These are phyloP conservation scores for Melanaphis sacchari DNA, from an alignment of 1,140 invertebrate genomes.

Conservation along the genomic window DNA sequence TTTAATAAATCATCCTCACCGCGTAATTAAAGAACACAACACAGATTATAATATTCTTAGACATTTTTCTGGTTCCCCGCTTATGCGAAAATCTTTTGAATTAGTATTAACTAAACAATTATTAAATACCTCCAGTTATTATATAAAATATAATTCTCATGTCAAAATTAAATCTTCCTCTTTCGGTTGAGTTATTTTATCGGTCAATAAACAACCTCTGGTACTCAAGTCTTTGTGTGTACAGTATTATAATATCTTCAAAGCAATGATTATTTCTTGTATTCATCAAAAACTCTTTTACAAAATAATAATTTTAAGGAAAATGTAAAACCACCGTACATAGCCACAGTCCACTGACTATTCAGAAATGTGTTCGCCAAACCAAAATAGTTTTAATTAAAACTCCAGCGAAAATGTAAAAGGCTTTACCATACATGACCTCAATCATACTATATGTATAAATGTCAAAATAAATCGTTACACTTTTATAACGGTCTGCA, in stretches of 20 bases:
- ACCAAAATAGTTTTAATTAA: not conserved
- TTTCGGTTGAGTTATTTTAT: not conserved
- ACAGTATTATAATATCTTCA: not conserved
- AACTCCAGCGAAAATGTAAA: not conserved
- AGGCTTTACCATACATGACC: not conserved
- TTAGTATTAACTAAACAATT: not conserved
- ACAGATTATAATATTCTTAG: not conserved
- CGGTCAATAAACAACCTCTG: not conserved
- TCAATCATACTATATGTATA: not conserved
- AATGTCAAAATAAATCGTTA: not conserved
- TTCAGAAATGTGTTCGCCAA: not conserved
- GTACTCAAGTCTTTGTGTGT: not conserved
- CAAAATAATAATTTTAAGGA: not conserved
- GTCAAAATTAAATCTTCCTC: not conserved
- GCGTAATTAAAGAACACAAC: not conserved
- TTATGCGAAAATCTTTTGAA: not conserved
- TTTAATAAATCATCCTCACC: not conserved
- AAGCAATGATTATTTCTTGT: not conserved
- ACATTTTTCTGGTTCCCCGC: not conserved
- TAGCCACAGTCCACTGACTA: not conserved
- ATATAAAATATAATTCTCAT: not conserved
- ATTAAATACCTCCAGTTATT: not conserved
- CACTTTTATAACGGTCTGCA: not conserved
- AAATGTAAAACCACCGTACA: not conserved
- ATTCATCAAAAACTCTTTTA: not conserved